Base-by-base conservation (phyloP, 2,888 invertebrate genomes). In the Fragum fragum region DNA sequence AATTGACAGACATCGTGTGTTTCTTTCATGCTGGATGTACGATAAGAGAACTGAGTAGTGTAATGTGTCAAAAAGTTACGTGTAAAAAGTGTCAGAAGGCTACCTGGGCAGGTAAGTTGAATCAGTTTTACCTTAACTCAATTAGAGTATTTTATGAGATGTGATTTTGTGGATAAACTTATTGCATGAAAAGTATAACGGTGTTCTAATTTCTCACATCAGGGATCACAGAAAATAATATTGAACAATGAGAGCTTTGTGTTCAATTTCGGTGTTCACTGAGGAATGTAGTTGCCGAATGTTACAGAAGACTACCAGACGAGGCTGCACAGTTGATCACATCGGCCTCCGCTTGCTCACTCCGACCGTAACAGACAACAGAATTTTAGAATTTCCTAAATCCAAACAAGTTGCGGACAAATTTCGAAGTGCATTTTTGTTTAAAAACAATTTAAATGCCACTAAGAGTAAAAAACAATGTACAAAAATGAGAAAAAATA, bases 101-200 rank as follows among this genome's bases (percentile, higher is more conserved):
- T 36, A 87, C 88, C 36, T 88, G 88, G 88, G 63, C 85, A 86
- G 88, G 88, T 88, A 82, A 79, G 74, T 36, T 63, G 6, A 18
- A 18, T 63, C 3, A 16, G 9, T 21, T 63, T 36, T 21, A n/a
- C 28, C 29, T 36, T 18, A 6, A 6, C 32, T 32, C 18, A 9
- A n/a, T 32, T 2, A 36, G 3, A 1, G 9, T 5, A 9, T 26
- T 29, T 59, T 29, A 28, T 59, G 23, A 6, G 26, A 18, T 59
- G 26, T 18, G 59, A 29, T 29, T 26, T 59, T 11, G 1, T 1
- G 26, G 5, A 23, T 59, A 59, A 59, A 21, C 59, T 21, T 23
- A 59, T 11, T 23, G 29, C 11, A 28, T 42, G 21, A 71, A 55
- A 71, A 32, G 55, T 53, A 11, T 14, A 71, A 71, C 71, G 32